Conservation (phyloP, 64 coral and sea anemone genomes). For the Dendronephthya gigantea region DNA sequence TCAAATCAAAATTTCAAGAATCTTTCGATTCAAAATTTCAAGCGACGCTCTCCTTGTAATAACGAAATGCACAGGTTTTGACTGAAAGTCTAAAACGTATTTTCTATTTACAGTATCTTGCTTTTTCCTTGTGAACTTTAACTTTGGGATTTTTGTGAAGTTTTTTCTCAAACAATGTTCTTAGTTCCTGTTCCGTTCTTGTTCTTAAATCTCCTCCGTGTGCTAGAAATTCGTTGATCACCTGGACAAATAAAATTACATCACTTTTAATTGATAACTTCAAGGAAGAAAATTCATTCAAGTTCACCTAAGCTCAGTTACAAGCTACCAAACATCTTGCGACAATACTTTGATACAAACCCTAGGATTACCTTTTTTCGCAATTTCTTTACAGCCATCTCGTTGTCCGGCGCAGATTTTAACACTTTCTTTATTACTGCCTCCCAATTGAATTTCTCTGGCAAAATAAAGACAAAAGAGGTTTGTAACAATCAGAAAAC, state of each 20-base stretch:
- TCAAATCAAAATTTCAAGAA: too few species aligned
- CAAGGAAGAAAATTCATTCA: background rate
- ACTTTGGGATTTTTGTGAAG: slow-evolving; percentile 79
- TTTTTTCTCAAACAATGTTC: slow-evolving; percentile 76
- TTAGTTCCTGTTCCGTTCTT: slow-evolving; percentile 65
- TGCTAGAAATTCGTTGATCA: slow-evolving; percentile 64
- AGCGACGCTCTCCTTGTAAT: too few species aligned
- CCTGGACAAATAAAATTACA: slow-evolving; percentile 29
- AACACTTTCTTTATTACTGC: slow-evolving; percentile 67
- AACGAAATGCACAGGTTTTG: background rate
- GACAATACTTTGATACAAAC: background rate
- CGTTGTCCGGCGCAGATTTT: slow-evolving; percentile 58
- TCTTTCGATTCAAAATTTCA: too few species aligned
- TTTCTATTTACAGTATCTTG: slow-evolving; percentile 44
- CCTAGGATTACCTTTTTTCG: slow-evolving; percentile 62
- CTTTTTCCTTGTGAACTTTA: slow-evolving; percentile 74
- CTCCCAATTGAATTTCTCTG: slow-evolving; percentile 85
- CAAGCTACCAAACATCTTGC: background rate
- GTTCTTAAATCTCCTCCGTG: slow-evolving; percentile 42
- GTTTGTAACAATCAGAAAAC: too few species aligned
- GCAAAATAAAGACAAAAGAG: background rate
- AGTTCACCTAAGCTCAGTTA: background rate
- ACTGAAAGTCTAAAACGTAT: background rate
- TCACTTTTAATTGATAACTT: background rate
- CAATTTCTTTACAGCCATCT: slow-evolving; percentile 79